Conservation (phyloP, 2,113 vertebrate species). For the Gadus chalcogrammus region DNA sequence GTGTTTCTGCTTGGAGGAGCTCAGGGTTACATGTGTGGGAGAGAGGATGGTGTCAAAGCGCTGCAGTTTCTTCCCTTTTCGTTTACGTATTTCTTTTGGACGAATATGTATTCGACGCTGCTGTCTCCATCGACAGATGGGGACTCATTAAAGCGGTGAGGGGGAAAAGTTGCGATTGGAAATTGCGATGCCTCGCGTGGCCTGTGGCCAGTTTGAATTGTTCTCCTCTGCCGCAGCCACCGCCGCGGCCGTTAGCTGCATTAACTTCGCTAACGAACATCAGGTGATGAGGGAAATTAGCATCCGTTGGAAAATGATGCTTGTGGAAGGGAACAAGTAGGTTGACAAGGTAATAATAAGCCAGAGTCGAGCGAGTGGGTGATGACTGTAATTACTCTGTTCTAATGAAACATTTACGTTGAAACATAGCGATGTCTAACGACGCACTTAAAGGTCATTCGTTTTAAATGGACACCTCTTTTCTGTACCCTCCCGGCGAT, state of each 20-base stretch:
- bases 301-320: conserved; percentile 12
- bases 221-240: conserved; percentile 12
- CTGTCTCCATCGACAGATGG: neutral
- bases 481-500: no score
- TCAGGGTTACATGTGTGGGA: conserved; percentile 48
- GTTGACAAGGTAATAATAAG: conserved; percentile 37
- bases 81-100: neutral
- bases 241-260: neutral
- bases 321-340: conserved; percentile 31
- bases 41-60: conserved; percentile 27
- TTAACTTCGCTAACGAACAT: conserved; percentile 34
- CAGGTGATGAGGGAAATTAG: conserved; percentile 19
- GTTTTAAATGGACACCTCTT: neutral
- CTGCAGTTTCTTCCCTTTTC: conserved; percentile 31
- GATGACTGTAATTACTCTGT: conserved; percentile 35
- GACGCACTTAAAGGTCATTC: conserved; percentile 39
- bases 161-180: neutral
- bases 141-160: neutral
- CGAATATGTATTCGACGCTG: neutral
- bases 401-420: conserved; percentile 41
- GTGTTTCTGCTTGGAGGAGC: conserved; percentile 24
- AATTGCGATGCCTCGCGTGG: no score
- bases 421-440: conserved; percentile 27
- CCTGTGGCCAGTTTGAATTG: conserved; percentile 19
- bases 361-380: conserved; percentile 32